Evolutionary conservation across 2,888 invertebrate species (phyloP), one percentile per base, ranked within the genome.

Genomic region (Allacma fusca): DNA sequence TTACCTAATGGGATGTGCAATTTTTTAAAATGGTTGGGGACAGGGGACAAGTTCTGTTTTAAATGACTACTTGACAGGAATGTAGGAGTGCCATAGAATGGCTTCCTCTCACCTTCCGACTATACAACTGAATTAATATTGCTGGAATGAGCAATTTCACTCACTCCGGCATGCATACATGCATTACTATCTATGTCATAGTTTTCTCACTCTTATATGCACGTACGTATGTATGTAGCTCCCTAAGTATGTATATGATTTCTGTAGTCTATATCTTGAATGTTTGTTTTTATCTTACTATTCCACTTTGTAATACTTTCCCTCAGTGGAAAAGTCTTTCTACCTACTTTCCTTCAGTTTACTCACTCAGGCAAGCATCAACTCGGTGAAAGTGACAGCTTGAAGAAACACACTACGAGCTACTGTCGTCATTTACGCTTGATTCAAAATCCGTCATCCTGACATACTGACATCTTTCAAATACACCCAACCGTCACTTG

Each of bases 361-460:
- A 50, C 50, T 50, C 50, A 50, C 50, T 50, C 7, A 50, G n/a
- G 50, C 50, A 50, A 50, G n/a, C 50, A 5, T 16, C 28, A 65
- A 1, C 65, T 23, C 50, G 26, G 44, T 50, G 70, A 21, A 34
- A 40, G 68, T 40, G 68, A 34, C 34, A 68, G 40, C 43, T 68
- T 68, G 43, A 26, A 29, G 71, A 24, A 65, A 65, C 65, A 29
- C 29, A 65, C 29, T 19, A 65, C n/a, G 65, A 65, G 26, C 65
- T 65, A 26, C 65, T 65, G 73, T 73, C 73, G 59, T 73, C 73
- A 64, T 73, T 70, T 73, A 40, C 73, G 62, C 62, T 62, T 62
- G 34, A 73, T 64, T 62, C 40, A 34, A 62, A 73, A 59, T 73
- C 72, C 21, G 59, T 59, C 72, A 72, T 57, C 34, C 62, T 70